Evolutionary conservation across 2,888 invertebrate species (phyloP), one percentile per base, ranked within the genome.

Genomic region (Lasioglossum figueresi): DNA sequence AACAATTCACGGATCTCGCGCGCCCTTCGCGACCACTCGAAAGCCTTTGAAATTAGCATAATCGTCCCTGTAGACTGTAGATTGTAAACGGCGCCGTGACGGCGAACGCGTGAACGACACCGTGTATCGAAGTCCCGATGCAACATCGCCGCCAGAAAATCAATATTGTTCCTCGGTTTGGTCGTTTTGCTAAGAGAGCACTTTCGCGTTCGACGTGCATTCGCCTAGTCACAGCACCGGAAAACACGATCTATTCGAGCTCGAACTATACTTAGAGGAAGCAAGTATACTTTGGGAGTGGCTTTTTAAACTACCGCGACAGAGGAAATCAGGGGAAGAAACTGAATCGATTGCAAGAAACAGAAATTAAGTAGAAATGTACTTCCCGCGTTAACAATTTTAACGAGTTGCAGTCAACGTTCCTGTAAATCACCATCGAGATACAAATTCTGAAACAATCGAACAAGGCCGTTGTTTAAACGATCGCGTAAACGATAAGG

Each of bases 1-100:
- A 88, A 90, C 91, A 88, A 88, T 91, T 83, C 89, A 71, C 76
- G 80, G 74, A 34, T 70, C 85, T 82, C 59, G 79, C 77, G 87
- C 91, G 90, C 91, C 84, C 84, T 77, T 27, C 59, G 78, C 76
- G 83, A 82, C 82, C 83, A 86, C 88, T 90, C 83, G 84, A 91
- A 92, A 89, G 89, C 85, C 85, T 79, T 88, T 77, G 73, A 84
- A 92, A 93, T 93, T 93, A 92, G 90, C 93, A 93, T 93, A 93
- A 90, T 89, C 90, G 88, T 82, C 76, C 83, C 77, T 74, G 79
- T 80, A 79, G 75, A 68, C 73, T 40, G 40, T 40, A 10, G 40
- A 40, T 2, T 45, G 45, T 45, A 79, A 73, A 68, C 73, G 70
- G 79, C 73, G 59, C 12, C n/a, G 56, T 56, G 12, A n/a, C 56